A percentile compares a stretch with the other conserved stretches of the same genome.
Evolutionary conservation across 2,797 vertebrate species (phyloP).

Genomic region (Melanotaenia trifasciata): DNA sequence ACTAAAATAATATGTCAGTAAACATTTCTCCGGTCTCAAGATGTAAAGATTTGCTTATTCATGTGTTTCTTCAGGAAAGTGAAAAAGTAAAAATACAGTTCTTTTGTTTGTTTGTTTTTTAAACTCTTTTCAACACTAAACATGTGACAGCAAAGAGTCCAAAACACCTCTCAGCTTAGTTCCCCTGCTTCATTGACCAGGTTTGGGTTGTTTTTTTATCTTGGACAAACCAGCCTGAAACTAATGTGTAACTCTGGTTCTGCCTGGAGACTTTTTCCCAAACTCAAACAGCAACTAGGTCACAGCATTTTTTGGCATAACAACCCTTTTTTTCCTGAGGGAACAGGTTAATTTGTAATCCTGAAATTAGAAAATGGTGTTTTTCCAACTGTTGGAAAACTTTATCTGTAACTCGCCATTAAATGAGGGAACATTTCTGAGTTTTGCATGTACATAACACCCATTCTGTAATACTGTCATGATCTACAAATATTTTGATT

Average conservation of each 20-base stretch:
- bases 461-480: slow-evolving; percentile 24
- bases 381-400: slow-evolving; percentile 2
- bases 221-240: not conserved
- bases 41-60: no score
- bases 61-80: no score
- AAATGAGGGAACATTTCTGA: slow-evolving; percentile 32
- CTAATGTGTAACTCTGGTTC: not conserved
- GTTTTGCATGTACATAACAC: slow-evolving; percentile 24
- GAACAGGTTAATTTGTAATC: not conserved
- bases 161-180: not conserved
- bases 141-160: not conserved
- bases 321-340: no score
- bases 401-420: slow-evolving; percentile 8
- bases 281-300: not conserved
- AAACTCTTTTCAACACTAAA: slow-evolving; percentile 3
- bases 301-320: not conserved
- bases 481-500: slow-evolving; percentile 53
- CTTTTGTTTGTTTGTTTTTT: no score
- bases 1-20: no score
- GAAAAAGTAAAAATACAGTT: no score
- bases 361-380: not conserved
- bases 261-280: not conserved
- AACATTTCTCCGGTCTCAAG: no score
- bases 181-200: no score
- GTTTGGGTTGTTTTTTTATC: not conserved